A percentile compares a stretch with the other conserved stretches of the same genome.
These are phyloP conservation scores for Baronia brevicornis DNA, from an alignment of 2,888 invertebrate genomes.

Conservation along the genomic window DNA sequence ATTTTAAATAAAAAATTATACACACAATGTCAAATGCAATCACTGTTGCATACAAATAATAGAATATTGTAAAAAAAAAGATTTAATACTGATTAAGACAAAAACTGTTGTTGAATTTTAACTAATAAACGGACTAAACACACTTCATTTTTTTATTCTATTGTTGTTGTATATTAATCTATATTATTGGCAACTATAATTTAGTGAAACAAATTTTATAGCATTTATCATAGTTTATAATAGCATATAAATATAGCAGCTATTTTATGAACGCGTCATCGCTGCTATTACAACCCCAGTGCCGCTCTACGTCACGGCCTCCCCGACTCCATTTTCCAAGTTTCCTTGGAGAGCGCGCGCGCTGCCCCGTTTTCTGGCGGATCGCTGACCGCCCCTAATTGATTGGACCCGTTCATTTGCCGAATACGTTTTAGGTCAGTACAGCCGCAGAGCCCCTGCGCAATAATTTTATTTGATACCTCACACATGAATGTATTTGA, in stretches of 20 bases:
- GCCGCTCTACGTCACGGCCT: slow-evolving; percentile 36
- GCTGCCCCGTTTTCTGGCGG: slow-evolving; percentile 72
- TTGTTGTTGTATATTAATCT: no score
- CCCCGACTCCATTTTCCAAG: slow-evolving; percentile 62
- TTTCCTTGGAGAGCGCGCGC: slow-evolving; percentile 75
- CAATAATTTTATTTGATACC: slow-evolving; percentile 20
- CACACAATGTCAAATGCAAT: no score
- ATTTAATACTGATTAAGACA: no score
- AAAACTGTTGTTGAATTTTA: no score
- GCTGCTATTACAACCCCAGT: not conserved
- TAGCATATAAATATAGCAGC: slow-evolving; percentile 4
- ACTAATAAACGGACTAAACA: no score
- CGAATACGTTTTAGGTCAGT: slow-evolving; percentile 70
- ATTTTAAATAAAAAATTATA: no score
- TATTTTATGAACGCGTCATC: slow-evolving; percentile 3
- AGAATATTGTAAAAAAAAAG: no score
- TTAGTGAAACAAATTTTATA: no score
- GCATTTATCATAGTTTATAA: no score
- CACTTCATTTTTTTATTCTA: no score
- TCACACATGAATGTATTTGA: slow-evolving; percentile 1
- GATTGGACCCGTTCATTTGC: slow-evolving; percentile 67
- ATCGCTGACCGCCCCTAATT: slow-evolving; percentile 75
- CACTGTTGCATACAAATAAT: no score
- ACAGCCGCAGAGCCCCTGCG: slow-evolving; percentile 58
- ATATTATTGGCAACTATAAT: no score